These are phyloP conservation scores for Tetramorium bicarinatum DNA, from an alignment of 2,888 invertebrate genomes.

Conservation along the genomic window DNA sequence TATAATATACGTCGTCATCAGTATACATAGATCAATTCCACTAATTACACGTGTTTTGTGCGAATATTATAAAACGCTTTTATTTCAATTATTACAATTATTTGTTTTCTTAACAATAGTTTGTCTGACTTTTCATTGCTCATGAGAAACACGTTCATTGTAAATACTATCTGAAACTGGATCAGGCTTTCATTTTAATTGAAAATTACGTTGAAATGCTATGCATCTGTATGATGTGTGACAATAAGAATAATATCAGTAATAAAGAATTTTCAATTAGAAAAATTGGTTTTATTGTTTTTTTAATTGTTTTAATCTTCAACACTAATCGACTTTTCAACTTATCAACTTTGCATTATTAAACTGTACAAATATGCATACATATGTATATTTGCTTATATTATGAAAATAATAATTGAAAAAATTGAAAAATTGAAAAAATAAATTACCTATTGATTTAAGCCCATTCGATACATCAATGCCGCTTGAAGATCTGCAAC, in stretches of 20 bases:
- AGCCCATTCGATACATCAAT: conserved; percentile 96
- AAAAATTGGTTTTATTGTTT: background rate
- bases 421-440: background rate
- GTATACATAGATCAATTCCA: conserved; percentile 34
- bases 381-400: no score
- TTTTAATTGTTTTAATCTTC: background rate
- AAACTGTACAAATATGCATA: background rate
- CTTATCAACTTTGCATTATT: background rate
- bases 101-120: background rate
- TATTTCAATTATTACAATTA: background rate
- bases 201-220: background rate
- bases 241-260: background rate
- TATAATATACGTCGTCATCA: background rate
- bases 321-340: background rate
- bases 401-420: no score
- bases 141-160: background rate
- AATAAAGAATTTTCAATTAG: background rate
- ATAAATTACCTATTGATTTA: conserved; percentile 89
- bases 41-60: conserved; percentile 20
- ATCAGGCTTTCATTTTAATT: conserved; percentile 19
- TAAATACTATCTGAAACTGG: background rate
- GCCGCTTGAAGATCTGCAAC: conserved; percentile 94
- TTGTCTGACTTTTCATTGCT: background rate
- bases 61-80: background rate
- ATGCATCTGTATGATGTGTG: background rate